Conservation (phyloP, 2,797 vertebrate species). For the Antennarius maculatus region DNA sequence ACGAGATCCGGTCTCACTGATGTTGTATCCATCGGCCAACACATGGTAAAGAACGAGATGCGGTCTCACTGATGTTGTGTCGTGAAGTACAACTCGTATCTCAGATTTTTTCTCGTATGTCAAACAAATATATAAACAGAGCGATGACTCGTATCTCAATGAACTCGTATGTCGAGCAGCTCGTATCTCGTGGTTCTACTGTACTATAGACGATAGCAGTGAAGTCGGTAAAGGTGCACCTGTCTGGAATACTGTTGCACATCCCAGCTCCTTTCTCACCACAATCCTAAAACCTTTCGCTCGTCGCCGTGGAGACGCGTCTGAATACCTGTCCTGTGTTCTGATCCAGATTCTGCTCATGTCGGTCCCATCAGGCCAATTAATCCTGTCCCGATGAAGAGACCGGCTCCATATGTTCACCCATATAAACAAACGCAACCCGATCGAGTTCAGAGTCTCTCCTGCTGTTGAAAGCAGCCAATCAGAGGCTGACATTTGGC, state of each 20-base stretch:
- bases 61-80: too few relatives aligned
- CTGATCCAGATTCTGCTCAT: constrained; percentile 33
- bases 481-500: constrained; percentile 17
- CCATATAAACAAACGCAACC: constrained; percentile 23
- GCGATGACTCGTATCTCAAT: too few relatives aligned
- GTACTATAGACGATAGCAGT: too few relatives aligned
- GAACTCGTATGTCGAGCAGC: too few relatives aligned
- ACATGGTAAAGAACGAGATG: too few relatives aligned
- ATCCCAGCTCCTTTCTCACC: constrained; percentile 19
- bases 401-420: constrained; percentile 43
- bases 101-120: too few relatives aligned
- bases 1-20: too few relatives aligned
- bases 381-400: constrained; percentile 36
- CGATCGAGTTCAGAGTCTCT: constrained; percentile 17
- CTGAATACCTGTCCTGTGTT: constrained; percentile 7
- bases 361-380: constrained; percentile 39
- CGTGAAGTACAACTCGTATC: too few relatives aligned
- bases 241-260: constrained; percentile 9
- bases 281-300: background rate
- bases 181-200: too few relatives aligned
- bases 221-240: constrained; percentile 18
- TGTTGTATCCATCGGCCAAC: too few relatives aligned
- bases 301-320: constrained; percentile 21
- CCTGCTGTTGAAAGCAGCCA: constrained; percentile 9
- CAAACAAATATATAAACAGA: too few relatives aligned